Evolutionary conservation across 2,113 vertebrate species (phyloP), one percentile per base, ranked within the genome.

Genomic region (Rhinogobius similis): DNA sequence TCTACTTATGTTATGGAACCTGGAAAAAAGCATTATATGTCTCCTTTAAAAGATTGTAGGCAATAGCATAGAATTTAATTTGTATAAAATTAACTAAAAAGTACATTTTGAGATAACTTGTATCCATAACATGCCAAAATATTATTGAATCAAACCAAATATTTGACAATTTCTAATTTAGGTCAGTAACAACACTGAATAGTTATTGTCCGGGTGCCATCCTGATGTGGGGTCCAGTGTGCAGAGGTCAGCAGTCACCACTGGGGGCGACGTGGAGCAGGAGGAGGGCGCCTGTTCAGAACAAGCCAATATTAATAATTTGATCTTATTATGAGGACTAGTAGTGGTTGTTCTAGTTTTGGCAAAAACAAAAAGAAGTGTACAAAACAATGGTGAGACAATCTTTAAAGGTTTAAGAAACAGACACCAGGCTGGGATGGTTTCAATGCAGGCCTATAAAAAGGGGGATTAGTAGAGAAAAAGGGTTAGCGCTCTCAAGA

Each of bases 201-300:
- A 48, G 69, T 48, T 72, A 63, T 20, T 4, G 59, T 79, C 66
- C 61, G 27, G 12, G 38, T 70, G 66, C 23, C 48, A 71, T 68
- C 65, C 1, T 36, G 32, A 76, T 72, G 14, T 21, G 64, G 52
- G 26, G 69, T 78, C 72, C 70, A 59, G 80, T n/a, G 62, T 61
- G 0, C 55, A 46, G 61, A 3, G 29, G 63, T 65, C 77, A 13
- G 67, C 68, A 72, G 74, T 91, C 91, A 93, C 87, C 90, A 91
- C 74, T 84, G 89, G 88, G 92, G 87, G 78, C 90, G 86, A 10
- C 92, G 91, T 12, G 91, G 91, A 72, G 89, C 79, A 10, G 87
- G 91, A 71, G 89, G 78, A 11, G 87, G 92, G n/a, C 93, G 93
- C 89, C 93, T 93, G 93, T 93, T 90, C 81, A 86, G 72, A 81